Evolutionary conservation across 2,797 vertebrate genomes (phyloP).

Genomic region (Oreortyx pictus): DNA sequence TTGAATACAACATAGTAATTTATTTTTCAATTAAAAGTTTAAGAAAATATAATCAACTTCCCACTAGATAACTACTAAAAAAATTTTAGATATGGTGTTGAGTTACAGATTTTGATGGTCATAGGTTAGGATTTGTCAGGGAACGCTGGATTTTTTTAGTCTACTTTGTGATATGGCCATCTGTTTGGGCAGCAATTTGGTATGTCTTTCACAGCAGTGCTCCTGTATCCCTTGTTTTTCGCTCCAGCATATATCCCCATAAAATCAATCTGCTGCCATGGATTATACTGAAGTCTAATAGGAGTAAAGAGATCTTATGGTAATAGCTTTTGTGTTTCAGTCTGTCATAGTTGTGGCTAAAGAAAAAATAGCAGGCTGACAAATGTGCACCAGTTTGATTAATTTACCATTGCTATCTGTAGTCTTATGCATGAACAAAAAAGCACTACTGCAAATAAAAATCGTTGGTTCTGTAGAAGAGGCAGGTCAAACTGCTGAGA

Average conservation of each 20-base stretch:
- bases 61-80: neutral
- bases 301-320: slow-evolving; percentile 37
- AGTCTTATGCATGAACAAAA: neutral
- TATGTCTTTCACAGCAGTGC: slow-evolving; percentile 32
- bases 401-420: neutral
- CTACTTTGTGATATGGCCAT: slow-evolving; percentile 32
- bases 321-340: neutral
- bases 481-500: neutral
- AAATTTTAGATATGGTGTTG: neutral
- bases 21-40: neutral
- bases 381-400: neutral
- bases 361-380: slow-evolving; percentile 1
- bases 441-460: neutral
- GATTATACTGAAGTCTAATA: neutral
- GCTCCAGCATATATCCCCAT: neutral
- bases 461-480: neutral
- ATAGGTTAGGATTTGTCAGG: slow-evolving; percentile 20
- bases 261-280: neutral
- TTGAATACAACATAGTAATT: neutral
- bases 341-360: neutral
- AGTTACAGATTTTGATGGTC: neutral
- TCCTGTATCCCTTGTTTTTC: slow-evolving; percentile 38
- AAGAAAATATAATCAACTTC: neutral
- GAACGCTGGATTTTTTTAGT: slow-evolving; percentile 3
- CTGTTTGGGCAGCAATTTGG: slow-evolving; percentile 47